Percentiles rank a stretch among this genome's conserved stretches.
phyloP scores from a whole-genome alignment of 2,113 vertebrate species.

The Takifugu bimaculatus region DNA sequence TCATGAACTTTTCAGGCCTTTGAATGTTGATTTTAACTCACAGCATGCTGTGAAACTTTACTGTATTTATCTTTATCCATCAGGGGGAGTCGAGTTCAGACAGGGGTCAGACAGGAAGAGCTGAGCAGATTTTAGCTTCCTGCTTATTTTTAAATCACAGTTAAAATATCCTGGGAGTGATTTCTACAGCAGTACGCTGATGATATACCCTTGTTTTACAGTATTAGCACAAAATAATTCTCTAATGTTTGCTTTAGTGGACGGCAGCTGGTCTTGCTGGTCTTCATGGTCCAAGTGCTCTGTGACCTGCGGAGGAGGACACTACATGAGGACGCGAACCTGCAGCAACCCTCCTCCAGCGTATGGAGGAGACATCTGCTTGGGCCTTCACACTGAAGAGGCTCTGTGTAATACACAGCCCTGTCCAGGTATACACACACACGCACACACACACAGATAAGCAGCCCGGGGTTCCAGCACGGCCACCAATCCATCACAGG shows the following conservation, averaged over 20 bases:
- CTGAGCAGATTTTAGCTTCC: conserved; percentile 22
- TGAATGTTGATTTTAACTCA: neutral
- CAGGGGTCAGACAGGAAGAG: conserved; percentile 6
- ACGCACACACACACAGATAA: conserved; percentile 34
- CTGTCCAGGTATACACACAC: conserved; percentile 81
- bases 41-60: too few relatives aligned
- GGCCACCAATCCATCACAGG: conserved; percentile 43
- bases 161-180: neutral
- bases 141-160: conserved; percentile 3
- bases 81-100: conserved; percentile 28
- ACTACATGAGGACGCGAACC: conserved; percentile 92
- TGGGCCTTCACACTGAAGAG: conserved; percentile 95
- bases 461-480: conserved; percentile 26
- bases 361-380: conserved; percentile 94
- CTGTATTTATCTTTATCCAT: conserved; percentile 65
- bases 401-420: conserved; percentile 91
- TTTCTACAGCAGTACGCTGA: too few relatives aligned
- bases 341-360: conserved; percentile 90
- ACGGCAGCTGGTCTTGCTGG: conserved; percentile 97
- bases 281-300: conserved; percentile 96
- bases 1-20: conserved; percentile 16
- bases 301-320: conserved; percentile 90
- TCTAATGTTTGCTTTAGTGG: conserved; percentile 76
- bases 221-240: conserved; percentile 1
- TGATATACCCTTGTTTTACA: neutral